Evolutionary conservation across 2,797 vertebrate genomes (phyloP), one percentile per base, ranked within the genome.

Genomic region (Coregonus sp.): DNA sequence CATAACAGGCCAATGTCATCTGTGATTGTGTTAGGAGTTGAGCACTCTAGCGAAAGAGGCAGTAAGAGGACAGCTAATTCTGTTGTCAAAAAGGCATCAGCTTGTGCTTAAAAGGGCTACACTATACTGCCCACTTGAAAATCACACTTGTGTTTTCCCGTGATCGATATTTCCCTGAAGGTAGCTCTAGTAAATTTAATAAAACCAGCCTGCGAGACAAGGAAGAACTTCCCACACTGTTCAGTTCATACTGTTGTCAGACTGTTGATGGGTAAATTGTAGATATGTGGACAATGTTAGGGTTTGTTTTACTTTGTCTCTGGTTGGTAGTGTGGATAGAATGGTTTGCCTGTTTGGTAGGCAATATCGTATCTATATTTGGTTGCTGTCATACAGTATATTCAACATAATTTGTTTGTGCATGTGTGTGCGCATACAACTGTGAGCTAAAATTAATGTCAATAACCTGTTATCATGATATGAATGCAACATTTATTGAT

Each of bases 121-220:
- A 71, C 70, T 76, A 66, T 72, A 76, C 77, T 59, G 70, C 77
- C 63, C n/a, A 76, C 77, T 70, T 74, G 50, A 54, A 74, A 74
- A 70, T 50, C 12, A 67, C 54, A 73, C 71, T 47, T 63, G 35
- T 40, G 70, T 71, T 63, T 67, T 68, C 47, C 65, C 3, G 40
- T 52, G 77, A 78, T 78, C 76, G 52, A 73, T 81, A 72, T 65
- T 35, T 75, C 74, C 54, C 67, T 76, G 25, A 80, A 54, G 18
- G 4, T 47, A 31, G 52, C 25, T 35, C 72, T 74, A 63, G 72
- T 61, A 51, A 65, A 51, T 73, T 69, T 68, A 68, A 78, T 78
- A 63, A 73, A 78, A 67, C 25, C 50, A 31, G 75, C 70, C 35
- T 33, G 61, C 50, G 16, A 37, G 72, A 63, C 56, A 35, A 40